A percentile compares a stretch with the other conserved stretches of the same genome.
Conservation (phyloP, 2,797 vertebrate species). For the Microctenopoma lineatum region DNA sequence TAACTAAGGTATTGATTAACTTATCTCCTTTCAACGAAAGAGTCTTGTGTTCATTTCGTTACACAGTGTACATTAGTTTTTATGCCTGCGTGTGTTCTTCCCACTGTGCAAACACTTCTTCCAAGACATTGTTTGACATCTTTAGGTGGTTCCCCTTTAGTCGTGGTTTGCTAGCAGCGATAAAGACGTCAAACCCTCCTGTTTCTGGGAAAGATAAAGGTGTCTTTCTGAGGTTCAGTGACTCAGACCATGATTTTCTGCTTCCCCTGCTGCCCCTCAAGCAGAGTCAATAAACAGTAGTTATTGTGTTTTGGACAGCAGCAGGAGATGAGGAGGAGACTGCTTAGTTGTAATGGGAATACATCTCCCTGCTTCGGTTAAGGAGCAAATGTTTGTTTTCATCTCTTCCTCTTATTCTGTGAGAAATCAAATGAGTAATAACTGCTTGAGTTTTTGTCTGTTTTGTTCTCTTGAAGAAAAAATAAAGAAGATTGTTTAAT, state of each 20-base stretch:
- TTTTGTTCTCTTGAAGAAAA: neutral
- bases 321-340: conserved; percentile 57
- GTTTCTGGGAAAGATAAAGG: conserved; percentile 79
- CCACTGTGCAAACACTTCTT: conserved; percentile 75
- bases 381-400: conserved; percentile 24
- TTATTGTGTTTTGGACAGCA: conserved; percentile 76
- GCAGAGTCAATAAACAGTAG: conserved; percentile 80
- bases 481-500: neutral
- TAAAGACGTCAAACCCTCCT: conserved; percentile 70
- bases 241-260: conserved; percentile 76
- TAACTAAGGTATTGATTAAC: conserved; percentile 13
- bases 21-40: conserved; percentile 13
- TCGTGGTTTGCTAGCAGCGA: conserved; percentile 69
- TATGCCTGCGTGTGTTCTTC: conserved; percentile 34
- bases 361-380: conserved; percentile 47
- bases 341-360: conserved; percentile 35
- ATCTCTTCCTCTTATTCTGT: conserved; percentile 21
- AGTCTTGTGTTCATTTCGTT: conserved; percentile 21
- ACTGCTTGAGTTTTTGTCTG: neutral
- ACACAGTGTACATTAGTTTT: conserved; percentile 6
- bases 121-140: conserved; percentile 79
- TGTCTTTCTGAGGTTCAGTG: conserved; percentile 75
- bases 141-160: conserved; percentile 72
- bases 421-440: conserved; percentile 10
- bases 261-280: conserved; percentile 63